Base-by-base conservation (phyloP, 1,140 invertebrate genomes). In the Drosophila erecta region DNA sequence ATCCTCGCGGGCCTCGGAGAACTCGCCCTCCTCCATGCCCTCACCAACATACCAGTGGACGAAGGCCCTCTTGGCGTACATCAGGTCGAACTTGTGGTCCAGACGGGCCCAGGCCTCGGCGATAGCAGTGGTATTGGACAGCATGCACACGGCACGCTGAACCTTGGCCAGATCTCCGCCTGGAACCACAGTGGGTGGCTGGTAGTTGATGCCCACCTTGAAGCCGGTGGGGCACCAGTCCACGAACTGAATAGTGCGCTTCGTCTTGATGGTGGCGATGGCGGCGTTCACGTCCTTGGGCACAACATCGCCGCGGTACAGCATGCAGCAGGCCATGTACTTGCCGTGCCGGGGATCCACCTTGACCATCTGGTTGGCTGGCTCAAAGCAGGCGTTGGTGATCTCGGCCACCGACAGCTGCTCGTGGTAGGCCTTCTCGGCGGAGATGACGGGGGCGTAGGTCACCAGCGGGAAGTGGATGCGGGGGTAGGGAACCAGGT, bases 161-260 rank as follows among this genome's bases (percentile, higher is more conserved):
- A 49, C 47, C 47, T 49, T 49, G 27, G 47, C 47, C 47, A 49
- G 47, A 33, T 49, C 47, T 4, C 47, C 47, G 47, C 47, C 47
- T 1, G 47, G 47, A 2, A 49, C 47, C n/a, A 49, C 47, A 3
- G 47, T 49, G 24, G 47, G 47, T 15, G 47, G 47, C 47, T 49
- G 47, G 24, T 49, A 49, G 47, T 49, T 49, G 27, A 49, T 49
- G 47, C 47, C 47, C n/a, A 49, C 47, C 47, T 49, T 49, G 24
- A 49, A 49, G 24, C 47, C 47, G 4, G 47, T 49, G 47, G 47
- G 47, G 27, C 47, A 49, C 47, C 47, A 49, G 47, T 49, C 47
- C n/a, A 49, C 47, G 27, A 49, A 49, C 47, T 49, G 47, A n/a
- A 49, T 49, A n/a, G 47, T 49, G n/a, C 47, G 47, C 47, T 49